These are phyloP conservation scores for Vespertilio murinus DNA, from an alignment of 2,797 vertebrate genomes.

Conservation along the genomic window DNA sequence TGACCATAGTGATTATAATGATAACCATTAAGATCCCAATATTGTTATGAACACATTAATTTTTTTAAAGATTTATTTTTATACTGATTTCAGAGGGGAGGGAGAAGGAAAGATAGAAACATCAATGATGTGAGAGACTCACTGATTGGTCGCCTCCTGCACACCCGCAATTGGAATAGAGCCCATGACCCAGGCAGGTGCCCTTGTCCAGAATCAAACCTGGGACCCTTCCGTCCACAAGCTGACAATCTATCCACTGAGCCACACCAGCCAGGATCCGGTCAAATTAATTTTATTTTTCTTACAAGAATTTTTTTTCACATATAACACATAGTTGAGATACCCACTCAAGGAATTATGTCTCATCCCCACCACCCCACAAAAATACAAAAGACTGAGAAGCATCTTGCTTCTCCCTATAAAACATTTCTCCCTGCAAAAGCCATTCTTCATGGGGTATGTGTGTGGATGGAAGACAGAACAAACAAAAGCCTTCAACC, in stretches of 20 bases:
- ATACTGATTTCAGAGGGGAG: too few species aligned
- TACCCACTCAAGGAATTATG: neutral
- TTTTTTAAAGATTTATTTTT: too few species aligned
- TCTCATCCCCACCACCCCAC: neutral
- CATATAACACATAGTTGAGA: neutral
- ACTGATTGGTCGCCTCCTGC: too few species aligned
- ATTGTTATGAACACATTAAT: neutral
- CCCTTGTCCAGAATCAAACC: too few species aligned
- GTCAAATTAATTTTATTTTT: neutral
- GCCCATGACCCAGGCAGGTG: too few species aligned
- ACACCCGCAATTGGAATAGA: fast-evolving
- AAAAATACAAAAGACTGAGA: neutral
- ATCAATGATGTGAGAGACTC: too few species aligned
- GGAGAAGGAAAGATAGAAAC: too few species aligned
- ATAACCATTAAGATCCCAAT: neutral
- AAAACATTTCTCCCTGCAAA: neutral
- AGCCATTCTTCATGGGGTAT: neutral
- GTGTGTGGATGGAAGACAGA: too few species aligned
- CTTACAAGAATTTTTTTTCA: neutral
- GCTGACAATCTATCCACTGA: too few species aligned
- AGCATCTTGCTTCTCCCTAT: neutral
- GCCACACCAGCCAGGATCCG: too few species aligned
- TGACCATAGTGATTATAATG: neutral
- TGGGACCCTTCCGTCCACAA: too few species aligned
- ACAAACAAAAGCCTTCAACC: neutral